Evolutionary conservation across 1,140 invertebrate species (phyloP), one percentile per base, ranked within the genome.

Genomic region (Halyomorpha halys): DNA sequence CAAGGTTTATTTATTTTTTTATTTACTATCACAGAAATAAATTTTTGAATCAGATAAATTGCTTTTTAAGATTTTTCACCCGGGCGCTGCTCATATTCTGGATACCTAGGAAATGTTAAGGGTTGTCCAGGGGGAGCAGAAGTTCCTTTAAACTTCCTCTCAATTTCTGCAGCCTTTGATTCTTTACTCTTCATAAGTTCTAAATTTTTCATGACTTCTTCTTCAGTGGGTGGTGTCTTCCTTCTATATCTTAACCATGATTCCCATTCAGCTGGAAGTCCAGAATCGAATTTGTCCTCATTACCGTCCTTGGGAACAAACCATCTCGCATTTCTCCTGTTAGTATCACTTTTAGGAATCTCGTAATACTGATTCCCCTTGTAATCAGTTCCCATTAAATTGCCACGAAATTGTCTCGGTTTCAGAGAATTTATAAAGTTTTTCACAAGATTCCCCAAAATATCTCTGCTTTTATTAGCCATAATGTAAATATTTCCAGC

Each of bases 301-400:
- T 81, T 76, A 47, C 82, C 81, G 19, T 78, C 76, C 0, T 75
- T 71, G 0, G 89, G 86, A 64, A 80, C 80, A 76, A 89, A 91
- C 81, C 82, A 91, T 62, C 90, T 74, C 1, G 78, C 78, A 0
- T 81, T 69, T 68, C 78, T 83, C 51, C 81, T 77, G 44, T 75
- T 73, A 21, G 77, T 76, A 2, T 80, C 77, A 73, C 83, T 76
- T 51, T 82, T 74, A 18, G 81, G 80, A 63, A 86, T 84, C 77
- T 93, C 89, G 73, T 78, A 93, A 74, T 90, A 93, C 71, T 83
- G 83, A 70, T 89, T 92, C 1, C 89, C 89, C 71, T 85, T 81
- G 69, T 85, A 81, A 76, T 93, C 90, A 71, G 82, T 80, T 16
- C 86, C 87, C 59, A 78, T 77, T 0, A 76, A 72, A 66, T 77